Evolutionary conservation across 2,113 vertebrate genomes (phyloP).

Genomic region (Himantopus leucocephalus): DNA sequence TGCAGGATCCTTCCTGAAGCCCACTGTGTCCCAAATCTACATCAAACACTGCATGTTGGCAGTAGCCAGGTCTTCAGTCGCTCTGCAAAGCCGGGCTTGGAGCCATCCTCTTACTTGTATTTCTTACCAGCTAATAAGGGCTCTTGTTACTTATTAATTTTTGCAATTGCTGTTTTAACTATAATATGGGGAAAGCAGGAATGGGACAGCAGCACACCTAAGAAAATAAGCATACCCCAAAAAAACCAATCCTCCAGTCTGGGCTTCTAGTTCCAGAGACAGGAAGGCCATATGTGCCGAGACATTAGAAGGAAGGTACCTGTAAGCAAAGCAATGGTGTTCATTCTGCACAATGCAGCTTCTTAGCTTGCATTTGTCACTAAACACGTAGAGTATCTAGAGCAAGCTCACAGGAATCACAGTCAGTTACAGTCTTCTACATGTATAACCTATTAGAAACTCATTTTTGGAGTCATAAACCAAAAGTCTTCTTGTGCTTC

Average conservation of each 20-base stretch:
- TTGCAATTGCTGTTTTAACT: neutral
- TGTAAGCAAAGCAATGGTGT: neutral
- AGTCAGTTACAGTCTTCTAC: neutral
- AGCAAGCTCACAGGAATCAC: neutral
- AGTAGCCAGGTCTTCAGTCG: neutral
- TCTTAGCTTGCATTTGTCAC: neutral
- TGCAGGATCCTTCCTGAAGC: neutral
- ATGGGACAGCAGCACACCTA: neutral
- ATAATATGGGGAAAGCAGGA: neutral
- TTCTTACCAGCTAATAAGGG: neutral
- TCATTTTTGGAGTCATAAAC: neutral
- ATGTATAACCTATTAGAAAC: neutral
- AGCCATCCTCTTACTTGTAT: neutral
- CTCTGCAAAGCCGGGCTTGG: neutral
- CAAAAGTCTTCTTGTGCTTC: neutral
- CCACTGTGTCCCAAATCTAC: neutral
- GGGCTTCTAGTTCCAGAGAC: neutral
- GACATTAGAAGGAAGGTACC: neutral
- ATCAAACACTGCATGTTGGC: neutral
- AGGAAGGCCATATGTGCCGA: neutral
- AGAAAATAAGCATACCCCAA: neutral
- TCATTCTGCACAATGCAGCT: neutral
- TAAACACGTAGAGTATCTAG: neutral
- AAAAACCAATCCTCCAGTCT: neutral
- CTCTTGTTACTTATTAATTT: neutral